phyloP scores from a whole-genome alignment of 2,113 vertebrate species.

The Pelecanus crispus region DNA sequence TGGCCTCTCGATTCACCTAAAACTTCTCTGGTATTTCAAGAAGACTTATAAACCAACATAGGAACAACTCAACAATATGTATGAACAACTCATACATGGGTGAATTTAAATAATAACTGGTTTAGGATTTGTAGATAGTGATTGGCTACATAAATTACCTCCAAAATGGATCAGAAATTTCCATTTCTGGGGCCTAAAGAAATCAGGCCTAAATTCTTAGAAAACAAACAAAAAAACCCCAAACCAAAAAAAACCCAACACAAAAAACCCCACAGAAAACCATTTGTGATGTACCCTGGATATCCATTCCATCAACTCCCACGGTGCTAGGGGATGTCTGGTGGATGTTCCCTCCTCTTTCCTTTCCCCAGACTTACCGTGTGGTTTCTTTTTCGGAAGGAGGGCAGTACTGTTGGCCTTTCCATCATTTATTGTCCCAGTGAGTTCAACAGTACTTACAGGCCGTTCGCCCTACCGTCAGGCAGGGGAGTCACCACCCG shows the following conservation, averaged over 20 bases:
- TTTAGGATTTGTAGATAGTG: neutral
- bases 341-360: neutral
- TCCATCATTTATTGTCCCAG: neutral
- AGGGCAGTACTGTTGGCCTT: neutral
- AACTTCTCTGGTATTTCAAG: neutral
- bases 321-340: neutral
- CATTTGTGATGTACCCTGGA: neutral
- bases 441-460: neutral
- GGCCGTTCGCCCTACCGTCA: neutral
- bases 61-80: neutral
- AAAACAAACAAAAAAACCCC: neutral
- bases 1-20: neutral
- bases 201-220: neutral
- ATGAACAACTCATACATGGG: neutral
- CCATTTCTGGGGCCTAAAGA: neutral
- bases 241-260: neutral
- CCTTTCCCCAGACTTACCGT: neutral
- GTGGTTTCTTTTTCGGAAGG: neutral
- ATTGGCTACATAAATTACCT: neutral
- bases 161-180: neutral
- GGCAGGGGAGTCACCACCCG: neutral
- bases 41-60: neutral
- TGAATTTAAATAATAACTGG: neutral
- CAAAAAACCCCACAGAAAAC: neutral
- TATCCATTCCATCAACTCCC: neutral